Base-by-base conservation (phyloP, 2,888 invertebrate species). In the Cataglyphis altisquamis region DNA sequence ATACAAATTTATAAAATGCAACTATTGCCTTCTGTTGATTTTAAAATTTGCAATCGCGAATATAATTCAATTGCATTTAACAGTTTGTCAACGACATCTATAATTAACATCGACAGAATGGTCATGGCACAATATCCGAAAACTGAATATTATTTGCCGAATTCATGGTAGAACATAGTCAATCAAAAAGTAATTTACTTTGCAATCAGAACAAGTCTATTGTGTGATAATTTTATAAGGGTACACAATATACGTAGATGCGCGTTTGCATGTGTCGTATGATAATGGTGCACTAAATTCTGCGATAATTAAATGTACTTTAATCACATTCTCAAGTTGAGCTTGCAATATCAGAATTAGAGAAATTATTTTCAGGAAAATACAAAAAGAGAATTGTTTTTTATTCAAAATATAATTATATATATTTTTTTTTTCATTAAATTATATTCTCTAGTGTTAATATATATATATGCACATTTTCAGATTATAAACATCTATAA, bases 141-240 rank as follows among this genome's bases (percentile, higher is more conserved):
- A 70, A 32, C 21, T 78, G 72, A 78, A 78, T 77, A 70, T 29
- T 29, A 77, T 78, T 78, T 78, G 73, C 8, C 32, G 41, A 78
- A 60, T 72, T 78, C n/a, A 57, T 60, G 73, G 21, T 36, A 18
- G 60, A 8, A 45, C 21, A 60, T 57, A 32, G 73, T 78, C 78
- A 72, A 78, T 78, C 73, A 72, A 78, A 78, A 78, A 78, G 57
- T 78, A 78, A 78, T 78, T 78, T 78, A 72, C 21, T 25, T 72
- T 45, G 60, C 57, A 78, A 72, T 57, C 78, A 72, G 73, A 72
- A 29, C 57, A 60, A 78, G 73, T 78, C 41, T 70, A 72, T n/a
- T 18, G 18, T 72, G 12, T 36, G 21, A 78, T 78, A 63, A 78
- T 78, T 70, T 32, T 45, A 72, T 45, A 78, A 78, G 45, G 45